Evolutionary conservation across 2,797 vertebrate genomes (phyloP), one percentile per base, ranked within the genome.

Genomic region (Ficedula albicollis): DNA sequence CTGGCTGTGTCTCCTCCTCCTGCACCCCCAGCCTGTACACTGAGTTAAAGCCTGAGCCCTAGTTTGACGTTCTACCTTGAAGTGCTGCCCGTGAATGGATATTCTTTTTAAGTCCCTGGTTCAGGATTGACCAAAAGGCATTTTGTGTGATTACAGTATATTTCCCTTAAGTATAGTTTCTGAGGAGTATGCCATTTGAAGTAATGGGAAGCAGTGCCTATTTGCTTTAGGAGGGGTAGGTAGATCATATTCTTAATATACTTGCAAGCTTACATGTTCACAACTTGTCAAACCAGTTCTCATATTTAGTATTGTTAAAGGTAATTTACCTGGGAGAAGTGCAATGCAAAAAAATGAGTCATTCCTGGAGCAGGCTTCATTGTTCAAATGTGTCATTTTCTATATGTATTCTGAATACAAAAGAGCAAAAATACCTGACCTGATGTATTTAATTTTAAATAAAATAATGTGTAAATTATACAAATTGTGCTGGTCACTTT

Each of bases 221-320:
- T 91, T 90, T 91, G 43, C 46, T 90, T 88, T 59, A 75, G 62
- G 81, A 77, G 16, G 12, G 43, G 10, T 74, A 74, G 60, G 38
- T 36, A 88, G 54, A 86, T 88, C 34, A 39, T 23, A 75, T 75
- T 55, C 52, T 80, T 75, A 77, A 86, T 58, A 69, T 7, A 26
- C 38, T 89, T 82, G 34, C 29, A 77, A 83, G 30, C 27, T 86
- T 89, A 77, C 30, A 34, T 10, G 32, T 25, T 92, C 25, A 38
- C 41, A 88, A 56, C 70, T 64, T 87, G 87, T 80, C 73, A 94
- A 90, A 91, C 30, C 18, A 54, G 49, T 54, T 84, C 74, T 77
- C 43, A 63, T 66, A 89, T 96, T 89, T 68, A 75, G 32, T 77
- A 34, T 46, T 75, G 48, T 89, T 92, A 93, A 95, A 82, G 48